These are phyloP conservation scores for Bilobella aurantiaca DNA, from an alignment of 1,140 invertebrate species.

Conservation along the genomic window DNA sequence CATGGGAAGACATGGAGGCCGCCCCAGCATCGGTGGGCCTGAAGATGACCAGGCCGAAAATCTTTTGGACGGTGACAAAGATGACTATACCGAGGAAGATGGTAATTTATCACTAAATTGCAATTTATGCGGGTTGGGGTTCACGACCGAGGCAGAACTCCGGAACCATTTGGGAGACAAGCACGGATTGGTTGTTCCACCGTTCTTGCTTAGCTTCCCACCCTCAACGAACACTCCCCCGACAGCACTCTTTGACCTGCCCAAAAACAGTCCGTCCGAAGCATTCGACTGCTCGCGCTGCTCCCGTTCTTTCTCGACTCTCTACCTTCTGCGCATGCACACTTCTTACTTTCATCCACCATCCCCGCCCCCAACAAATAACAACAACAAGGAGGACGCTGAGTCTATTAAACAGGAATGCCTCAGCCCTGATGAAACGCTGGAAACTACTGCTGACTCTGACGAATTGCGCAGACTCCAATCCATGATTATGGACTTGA, in stretches of 20 bases:
- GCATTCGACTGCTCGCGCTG: conserved; percentile 46
- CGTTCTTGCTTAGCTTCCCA: conserved; percentile 27
- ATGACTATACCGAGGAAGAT: neutral
- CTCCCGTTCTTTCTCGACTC: conserved; percentile 47
- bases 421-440: conserved; percentile 11
- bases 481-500: conserved; percentile 81
- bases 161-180: conserved; percentile 25
- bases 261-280: conserved; percentile 2
- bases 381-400: conserved; percentile 40
- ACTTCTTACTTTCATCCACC: conserved; percentile 42
- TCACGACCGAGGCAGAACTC: conserved; percentile 16
- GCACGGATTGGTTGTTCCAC: conserved; percentile 23
- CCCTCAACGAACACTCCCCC: conserved; percentile 12
- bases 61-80: neutral
- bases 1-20: neutral
- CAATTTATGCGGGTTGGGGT: conserved; percentile 28
- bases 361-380: conserved; percentile 30
- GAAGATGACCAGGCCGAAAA: neutral
- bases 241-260: conserved; percentile 7
- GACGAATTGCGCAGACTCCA: conserved; percentile 78
- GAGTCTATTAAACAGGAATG: conserved; percentile 5
- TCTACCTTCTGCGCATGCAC: conserved; percentile 47
- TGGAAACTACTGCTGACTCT: conserved; percentile 23
- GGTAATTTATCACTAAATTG: conserved; percentile 13
- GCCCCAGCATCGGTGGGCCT: neutral